Conservation (phyloP, 1,140 invertebrate species). For the Cydia splendana region DNA sequence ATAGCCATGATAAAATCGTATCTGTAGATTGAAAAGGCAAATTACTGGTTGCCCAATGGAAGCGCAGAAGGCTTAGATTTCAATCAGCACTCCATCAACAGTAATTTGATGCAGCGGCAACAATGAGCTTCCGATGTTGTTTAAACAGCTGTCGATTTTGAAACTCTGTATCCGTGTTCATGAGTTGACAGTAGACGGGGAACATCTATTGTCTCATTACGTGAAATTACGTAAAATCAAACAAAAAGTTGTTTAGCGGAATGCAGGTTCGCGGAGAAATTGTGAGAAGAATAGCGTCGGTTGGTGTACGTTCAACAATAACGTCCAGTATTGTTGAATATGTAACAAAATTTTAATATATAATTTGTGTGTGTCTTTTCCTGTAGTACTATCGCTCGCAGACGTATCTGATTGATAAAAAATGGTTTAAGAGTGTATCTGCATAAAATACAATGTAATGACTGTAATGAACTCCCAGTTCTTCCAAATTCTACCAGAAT, state of each 20-base stretch:
- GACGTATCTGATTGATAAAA: no score
- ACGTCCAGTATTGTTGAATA: background rate
- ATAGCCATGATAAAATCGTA: constrained; percentile 50
- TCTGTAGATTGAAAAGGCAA: constrained; percentile 55
- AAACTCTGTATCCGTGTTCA: constrained; percentile 41
- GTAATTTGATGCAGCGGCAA: constrained; percentile 58
- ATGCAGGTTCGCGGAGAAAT: background rate
- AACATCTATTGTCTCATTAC: constrained; percentile 21
- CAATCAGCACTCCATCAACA: constrained; percentile 46
- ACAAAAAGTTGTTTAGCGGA: constrained; percentile 12
- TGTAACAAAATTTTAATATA: background rate
- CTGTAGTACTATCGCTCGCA: no score
- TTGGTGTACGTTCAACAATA: background rate
- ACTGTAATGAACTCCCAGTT: no score
- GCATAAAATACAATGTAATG: no score
- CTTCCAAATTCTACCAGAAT: no score
- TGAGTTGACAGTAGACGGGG: constrained; percentile 33
- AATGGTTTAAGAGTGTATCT: no score
- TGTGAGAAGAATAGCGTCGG: background rate
- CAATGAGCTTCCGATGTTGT: constrained; percentile 58
- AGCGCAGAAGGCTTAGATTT: constrained; percentile 54
- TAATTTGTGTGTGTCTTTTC: no score
- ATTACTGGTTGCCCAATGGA: constrained; percentile 49
- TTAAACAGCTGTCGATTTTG: constrained; percentile 49
- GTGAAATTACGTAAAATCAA: constrained; percentile 31